Evolutionary conservation across 2,797 vertebrate genomes (phyloP).

Genomic region (Enteromius unitaeniatus): DNA sequence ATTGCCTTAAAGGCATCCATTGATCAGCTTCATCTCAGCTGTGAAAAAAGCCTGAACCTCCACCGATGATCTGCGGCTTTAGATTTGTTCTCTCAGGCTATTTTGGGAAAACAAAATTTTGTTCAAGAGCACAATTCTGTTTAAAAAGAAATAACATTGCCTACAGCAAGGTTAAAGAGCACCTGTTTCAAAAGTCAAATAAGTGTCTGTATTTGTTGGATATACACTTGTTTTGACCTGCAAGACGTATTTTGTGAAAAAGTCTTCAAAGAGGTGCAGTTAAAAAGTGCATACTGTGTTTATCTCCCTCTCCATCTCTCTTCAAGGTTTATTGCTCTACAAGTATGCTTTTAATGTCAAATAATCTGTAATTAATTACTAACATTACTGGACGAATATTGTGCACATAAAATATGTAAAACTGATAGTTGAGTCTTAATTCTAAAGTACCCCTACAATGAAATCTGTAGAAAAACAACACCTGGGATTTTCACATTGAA

Average conservation of each 20-base stretch:
- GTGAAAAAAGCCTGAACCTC: background rate
- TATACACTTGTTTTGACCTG: background rate
- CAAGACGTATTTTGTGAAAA: constrained; percentile 2
- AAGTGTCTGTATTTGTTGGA: constrained; percentile 20
- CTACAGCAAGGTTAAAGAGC: constrained; percentile 40
- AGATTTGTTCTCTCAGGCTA: constrained; percentile 14
- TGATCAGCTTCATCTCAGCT: constrained; percentile 27
- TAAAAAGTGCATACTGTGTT: constrained; percentile 10
- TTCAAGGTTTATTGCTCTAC: background rate
- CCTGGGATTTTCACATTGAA: background rate
- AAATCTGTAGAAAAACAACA: background rate
- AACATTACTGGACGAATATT: background rate
- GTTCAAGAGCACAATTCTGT: constrained; percentile 23
- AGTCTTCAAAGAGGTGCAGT: background rate
- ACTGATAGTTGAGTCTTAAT: background rate
- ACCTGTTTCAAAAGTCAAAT: constrained; percentile 31
- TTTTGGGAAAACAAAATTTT: constrained; percentile 15
- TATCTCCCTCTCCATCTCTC: constrained; percentile 23
- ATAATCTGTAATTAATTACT: background rate
- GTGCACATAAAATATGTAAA: background rate
- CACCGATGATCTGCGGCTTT: background rate
- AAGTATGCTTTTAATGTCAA: constrained; percentile 13
- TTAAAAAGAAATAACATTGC: constrained; percentile 16
- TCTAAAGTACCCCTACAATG: background rate
- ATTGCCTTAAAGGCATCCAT: constrained; percentile 3